These are phyloP conservation scores for Leptinotarsa texana DNA, from an alignment of 1,140 invertebrate genomes.

Conservation along the genomic window DNA sequence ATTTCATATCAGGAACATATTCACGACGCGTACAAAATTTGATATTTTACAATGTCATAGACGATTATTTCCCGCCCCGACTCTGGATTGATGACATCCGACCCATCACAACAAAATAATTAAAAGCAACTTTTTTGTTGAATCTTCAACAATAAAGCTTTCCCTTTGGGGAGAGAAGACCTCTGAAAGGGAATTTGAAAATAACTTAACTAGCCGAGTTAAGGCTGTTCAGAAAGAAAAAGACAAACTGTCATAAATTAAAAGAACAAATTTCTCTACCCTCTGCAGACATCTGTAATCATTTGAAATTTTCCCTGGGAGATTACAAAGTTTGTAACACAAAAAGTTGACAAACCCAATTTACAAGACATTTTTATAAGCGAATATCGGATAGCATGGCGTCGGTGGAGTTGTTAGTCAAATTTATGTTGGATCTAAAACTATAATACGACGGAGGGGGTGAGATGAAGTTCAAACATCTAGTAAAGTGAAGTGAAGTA, in stretches of 20 bases:
- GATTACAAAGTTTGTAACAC: slow-evolving; percentile 27
- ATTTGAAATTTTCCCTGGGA: slow-evolving; percentile 26
- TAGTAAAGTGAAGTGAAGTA: no score
- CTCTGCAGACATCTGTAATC: slow-evolving; percentile 29
- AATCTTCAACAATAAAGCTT: background rate
- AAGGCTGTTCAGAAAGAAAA: background rate
- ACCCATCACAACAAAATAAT: background rate
- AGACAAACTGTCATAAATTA: slow-evolving; percentile 25
- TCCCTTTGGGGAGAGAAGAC: background rate
- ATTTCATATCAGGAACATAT: no score
- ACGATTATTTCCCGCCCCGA: no score
- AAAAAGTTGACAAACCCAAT: slow-evolving; percentile 33
- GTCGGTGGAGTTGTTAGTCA: slow-evolving; percentile 7
- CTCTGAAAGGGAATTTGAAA: background rate
- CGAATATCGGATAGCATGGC: slow-evolving; percentile 7
- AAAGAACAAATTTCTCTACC: slow-evolving; percentile 20
- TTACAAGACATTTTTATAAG: slow-evolving; percentile 26
- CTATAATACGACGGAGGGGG: no score
- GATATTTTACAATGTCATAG: no score
- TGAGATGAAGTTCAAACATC: no score
- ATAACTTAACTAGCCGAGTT: slow-evolving; percentile 15
- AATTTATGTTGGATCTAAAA: background rate
- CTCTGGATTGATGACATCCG: background rate
- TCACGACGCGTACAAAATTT: no score
- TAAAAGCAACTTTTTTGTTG: background rate